phyloP scores from a whole-genome alignment of 2,888 invertebrate genomes.

The Sipha maydis region DNA sequence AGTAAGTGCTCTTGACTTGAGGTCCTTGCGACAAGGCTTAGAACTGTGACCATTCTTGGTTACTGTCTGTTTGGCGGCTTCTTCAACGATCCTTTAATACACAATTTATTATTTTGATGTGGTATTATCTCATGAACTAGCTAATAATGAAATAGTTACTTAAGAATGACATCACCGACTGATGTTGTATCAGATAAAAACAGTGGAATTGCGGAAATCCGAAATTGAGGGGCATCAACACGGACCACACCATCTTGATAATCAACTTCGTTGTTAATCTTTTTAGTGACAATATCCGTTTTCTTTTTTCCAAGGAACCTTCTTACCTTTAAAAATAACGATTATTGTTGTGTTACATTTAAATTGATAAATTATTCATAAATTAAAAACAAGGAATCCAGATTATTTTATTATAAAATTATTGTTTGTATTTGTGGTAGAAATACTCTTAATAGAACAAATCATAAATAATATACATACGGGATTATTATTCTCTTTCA shows the following conservation, averaged over 20 bases:
- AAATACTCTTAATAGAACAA: not conserved
- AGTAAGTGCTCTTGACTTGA: constrained; percentile 66
- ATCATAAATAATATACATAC: constrained; percentile 62
- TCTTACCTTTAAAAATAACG: constrained; percentile 65
- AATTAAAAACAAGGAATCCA: not conserved
- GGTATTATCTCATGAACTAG: not conserved
- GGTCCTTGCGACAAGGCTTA: constrained; percentile 64
- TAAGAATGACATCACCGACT: constrained; percentile 70
- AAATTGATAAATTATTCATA: not conserved
- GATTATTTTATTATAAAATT: not conserved
- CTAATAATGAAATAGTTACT: constrained; percentile 65
- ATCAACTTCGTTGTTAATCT: constrained; percentile 67
- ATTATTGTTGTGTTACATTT: not conserved
- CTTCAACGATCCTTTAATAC: constrained; percentile 48
- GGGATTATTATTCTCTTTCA: constrained; percentile 66
- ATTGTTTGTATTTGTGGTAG: not conserved
- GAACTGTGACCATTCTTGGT: constrained; percentile 22
- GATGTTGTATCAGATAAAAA: constrained; percentile 68
- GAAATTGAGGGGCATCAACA: constrained; percentile 68
- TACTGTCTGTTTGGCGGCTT: constrained; percentile 51
- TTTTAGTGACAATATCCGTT: constrained; percentile 65
- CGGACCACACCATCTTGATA: constrained; percentile 66
- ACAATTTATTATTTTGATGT: not conserved
- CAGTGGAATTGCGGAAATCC: constrained; percentile 67
- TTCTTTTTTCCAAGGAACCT: constrained; percentile 65